Conservation (phyloP, 35 echinoderm and acorn worm genomes). For the Heliocidaris tuberculata region DNA sequence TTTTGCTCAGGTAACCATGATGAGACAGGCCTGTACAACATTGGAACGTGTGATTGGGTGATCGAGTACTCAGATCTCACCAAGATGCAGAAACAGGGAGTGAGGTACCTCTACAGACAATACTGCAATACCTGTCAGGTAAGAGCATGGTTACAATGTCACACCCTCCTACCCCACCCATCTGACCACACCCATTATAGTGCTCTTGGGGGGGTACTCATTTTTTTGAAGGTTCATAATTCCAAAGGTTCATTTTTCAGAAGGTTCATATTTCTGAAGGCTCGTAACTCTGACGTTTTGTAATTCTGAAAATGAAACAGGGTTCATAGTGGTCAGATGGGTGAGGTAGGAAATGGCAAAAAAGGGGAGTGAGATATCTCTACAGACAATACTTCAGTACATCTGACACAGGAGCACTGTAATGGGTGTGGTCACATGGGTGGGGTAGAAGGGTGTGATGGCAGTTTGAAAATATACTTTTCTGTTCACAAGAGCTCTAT, state of each 20-base stretch:
- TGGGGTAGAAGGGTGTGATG: too few species aligned
- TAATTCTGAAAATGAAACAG: too few species aligned
- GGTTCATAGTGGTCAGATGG: too few species aligned
- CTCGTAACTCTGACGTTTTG: too few species aligned
- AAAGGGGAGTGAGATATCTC: constrained; percentile 58
- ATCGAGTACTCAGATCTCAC: constrained; percentile 49
- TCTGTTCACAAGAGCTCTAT: too few species aligned
- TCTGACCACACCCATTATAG: neutral
- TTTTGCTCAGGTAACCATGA: constrained; percentile 12
- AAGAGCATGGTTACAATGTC: neutral
- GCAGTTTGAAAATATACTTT: too few species aligned
- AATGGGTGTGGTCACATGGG: neutral
- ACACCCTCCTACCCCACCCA: too few species aligned
- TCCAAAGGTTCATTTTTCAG: too few species aligned
- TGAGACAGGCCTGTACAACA: constrained; percentile 43
- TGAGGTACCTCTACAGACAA: constrained; percentile 74
- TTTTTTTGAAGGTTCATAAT: too few species aligned
- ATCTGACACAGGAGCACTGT: constrained; percentile 38
- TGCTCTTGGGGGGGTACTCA: constrained; percentile 19
- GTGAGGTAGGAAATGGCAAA: neutral
- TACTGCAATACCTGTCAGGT: constrained; percentile 78
- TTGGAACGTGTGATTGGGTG: constrained; percentile 74
- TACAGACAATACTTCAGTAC: constrained; percentile 74
- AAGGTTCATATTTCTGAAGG: too few species aligned
- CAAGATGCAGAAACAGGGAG: constrained; percentile 67